Evolutionary conservation across 2,113 vertebrate genomes (phyloP).

Genomic region (Cebus imitator): DNA sequence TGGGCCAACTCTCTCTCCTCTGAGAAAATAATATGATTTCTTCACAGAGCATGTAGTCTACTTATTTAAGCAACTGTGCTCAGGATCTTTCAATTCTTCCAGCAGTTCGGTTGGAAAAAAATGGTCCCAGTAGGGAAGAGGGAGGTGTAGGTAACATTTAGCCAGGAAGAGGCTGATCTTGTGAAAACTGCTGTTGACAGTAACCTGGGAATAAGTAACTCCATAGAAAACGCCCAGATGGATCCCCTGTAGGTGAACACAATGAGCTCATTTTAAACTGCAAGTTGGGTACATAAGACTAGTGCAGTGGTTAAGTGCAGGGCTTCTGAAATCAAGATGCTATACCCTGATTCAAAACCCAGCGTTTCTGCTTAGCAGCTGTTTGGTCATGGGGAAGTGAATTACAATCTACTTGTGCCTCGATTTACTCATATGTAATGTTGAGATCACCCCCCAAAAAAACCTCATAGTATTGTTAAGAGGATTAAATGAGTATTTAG

Average conservation of each 20-base stretch:
- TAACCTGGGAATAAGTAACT: conserved; percentile 70
- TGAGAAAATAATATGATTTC: conserved; percentile 85
- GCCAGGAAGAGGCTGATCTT: conserved; percentile 80
- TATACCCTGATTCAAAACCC: not conserved
- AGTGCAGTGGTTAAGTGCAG: not conserved
- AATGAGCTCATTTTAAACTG: conserved; percentile 46
- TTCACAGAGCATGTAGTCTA: conserved; percentile 80
- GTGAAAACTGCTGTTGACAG: conserved; percentile 80
- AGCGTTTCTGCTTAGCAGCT: not conserved
- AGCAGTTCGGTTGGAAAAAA: conserved; percentile 78
- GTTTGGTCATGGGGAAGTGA: not conserved
- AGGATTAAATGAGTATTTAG: not conserved
- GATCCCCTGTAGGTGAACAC: not conserved
- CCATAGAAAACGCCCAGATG: not conserved
- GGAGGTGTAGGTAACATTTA: conserved; percentile 77
- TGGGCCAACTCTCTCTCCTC: conserved; percentile 82
- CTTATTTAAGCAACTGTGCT: conserved; percentile 84
- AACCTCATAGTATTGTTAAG: not conserved
- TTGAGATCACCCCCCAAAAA: not conserved
- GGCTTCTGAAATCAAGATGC: not conserved
- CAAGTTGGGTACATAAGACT: conserved; percentile 24
- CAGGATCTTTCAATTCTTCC: conserved; percentile 82
- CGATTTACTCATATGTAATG: not conserved
- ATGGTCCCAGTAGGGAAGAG: conserved; percentile 71
- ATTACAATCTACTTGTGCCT: not conserved